Evolutionary conservation across 2,888 invertebrate species (phyloP).

Genomic region (Rhaphigaster nebulosa): DNA sequence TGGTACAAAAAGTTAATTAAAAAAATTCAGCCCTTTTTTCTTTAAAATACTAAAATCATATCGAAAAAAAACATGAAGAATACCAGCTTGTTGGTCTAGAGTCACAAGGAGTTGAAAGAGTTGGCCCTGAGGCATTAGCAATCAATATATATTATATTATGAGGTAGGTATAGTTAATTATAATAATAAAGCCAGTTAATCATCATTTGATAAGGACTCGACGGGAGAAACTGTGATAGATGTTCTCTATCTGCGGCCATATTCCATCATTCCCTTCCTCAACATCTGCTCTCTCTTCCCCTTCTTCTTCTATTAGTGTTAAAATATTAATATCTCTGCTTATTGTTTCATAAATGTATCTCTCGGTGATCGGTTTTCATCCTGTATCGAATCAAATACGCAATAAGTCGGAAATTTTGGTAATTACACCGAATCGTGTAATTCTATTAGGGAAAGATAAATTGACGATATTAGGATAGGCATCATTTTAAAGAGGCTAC

Average conservation of each 20-base stretch:
- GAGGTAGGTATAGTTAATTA: neutral
- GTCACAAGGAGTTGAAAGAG: neutral
- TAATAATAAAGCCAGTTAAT: constrained; percentile 29
- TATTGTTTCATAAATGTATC: neutral
- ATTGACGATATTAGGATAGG: too few relatives aligned
- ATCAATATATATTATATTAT: neutral
- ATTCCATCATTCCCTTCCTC: constrained; percentile 12
- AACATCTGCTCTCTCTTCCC: neutral
- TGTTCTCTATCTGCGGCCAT: neutral
- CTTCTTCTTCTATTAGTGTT: neutral
- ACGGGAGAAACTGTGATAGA: neutral
- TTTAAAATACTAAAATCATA: too few relatives aligned
- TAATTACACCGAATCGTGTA: neutral
- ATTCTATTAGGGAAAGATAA: neutral
- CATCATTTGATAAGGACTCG: neutral
- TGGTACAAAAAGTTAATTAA: too few relatives aligned
- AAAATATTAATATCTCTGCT: neutral
- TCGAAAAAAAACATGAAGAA: too few relatives aligned
- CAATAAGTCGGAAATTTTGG: neutral
- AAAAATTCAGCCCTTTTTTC: too few relatives aligned
- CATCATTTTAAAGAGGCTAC: too few relatives aligned
- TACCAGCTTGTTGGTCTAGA: neutral
- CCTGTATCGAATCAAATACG: neutral
- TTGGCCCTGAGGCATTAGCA: neutral
- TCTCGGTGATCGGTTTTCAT: neutral